Evolutionary conservation across 2,797 vertebrate species (phyloP), one percentile per base, ranked within the genome.

Genomic region (Staurois parvus): DNA sequence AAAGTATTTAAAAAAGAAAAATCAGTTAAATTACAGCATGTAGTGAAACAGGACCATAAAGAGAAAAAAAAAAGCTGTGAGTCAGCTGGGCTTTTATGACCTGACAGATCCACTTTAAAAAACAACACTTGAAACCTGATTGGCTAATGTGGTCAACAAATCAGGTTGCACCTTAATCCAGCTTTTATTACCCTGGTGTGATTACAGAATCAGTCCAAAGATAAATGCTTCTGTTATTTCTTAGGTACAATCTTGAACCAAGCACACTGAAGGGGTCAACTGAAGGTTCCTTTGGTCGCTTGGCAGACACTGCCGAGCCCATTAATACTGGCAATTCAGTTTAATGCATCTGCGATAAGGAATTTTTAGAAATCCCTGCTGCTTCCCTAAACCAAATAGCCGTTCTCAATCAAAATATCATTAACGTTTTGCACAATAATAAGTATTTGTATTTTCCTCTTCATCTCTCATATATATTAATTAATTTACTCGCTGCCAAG

Each of bases 401-500:
- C 86, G 66, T 80, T 69, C 86, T 88, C 88, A 84, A 89, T 92
- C 88, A 88, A 89, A 92, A 90, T 84, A 77, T 91, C 84, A 94
- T 93, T 93, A 94, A 90, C 91, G 88, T 90, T 88, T 79, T 90
- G 89, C 89, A 93, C 91, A 93, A 92, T 92, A 93, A 92, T 92
- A 91, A 42, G n/a, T 81, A 92, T 88, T 91, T 64, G 32, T 74
- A 82, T 77, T 91, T 90, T 85, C 90, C 92, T 93, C 92, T 92
- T 84, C 89, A 90, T 91, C 90, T 91, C 86, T 90, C 90, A 90
- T 92, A 93, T 93, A 93, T 91, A 92, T 92, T 94, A 92, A 91
- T 93, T 94, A 91, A 94, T 95, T 95, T 94, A 91, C 92, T 90
- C 90, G 91, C 91, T 93, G 91, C 93, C 93, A 95, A 91, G 91